Conservation (phyloP, 2,113 vertebrate genomes). For the Spea bombifrons region DNA sequence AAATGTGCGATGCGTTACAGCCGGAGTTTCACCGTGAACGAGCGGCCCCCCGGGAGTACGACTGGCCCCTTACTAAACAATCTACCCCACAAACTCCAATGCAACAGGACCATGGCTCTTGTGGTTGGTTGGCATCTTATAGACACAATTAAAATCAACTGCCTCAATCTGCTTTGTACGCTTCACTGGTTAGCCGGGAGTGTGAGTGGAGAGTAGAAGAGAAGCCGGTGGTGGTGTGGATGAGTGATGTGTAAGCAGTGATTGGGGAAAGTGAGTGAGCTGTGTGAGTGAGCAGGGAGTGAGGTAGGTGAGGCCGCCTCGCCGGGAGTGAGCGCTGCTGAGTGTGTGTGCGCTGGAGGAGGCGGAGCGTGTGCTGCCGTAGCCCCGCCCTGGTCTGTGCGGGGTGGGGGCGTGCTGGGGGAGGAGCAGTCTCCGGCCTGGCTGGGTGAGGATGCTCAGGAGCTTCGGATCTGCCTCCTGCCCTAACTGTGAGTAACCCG, state of each 20-base stretch:
- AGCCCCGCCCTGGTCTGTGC: too few species aligned
- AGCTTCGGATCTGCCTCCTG: background rate
- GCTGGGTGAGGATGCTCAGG: background rate
- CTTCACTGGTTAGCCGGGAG: too few species aligned
- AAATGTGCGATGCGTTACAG: too few species aligned
- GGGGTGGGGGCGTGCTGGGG: background rate
- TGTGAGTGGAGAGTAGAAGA: background rate
- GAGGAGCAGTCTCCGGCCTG: background rate
- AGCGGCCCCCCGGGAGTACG: too few species aligned
- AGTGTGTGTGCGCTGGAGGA: background rate
- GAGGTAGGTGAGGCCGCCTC: background rate
- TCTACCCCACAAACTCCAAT: too few species aligned
- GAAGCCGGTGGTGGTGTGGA: background rate
- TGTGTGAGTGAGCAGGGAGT: background rate
- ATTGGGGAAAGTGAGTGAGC: background rate
- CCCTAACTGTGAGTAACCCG: slow-evolving; percentile 5
- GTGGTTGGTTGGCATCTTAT: too few species aligned
- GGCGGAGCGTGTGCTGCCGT: background rate
- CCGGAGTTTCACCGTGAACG: too few species aligned
- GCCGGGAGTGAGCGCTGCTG: background rate
- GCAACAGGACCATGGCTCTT: too few species aligned
- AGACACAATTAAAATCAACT: too few species aligned
- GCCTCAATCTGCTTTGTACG: too few species aligned
- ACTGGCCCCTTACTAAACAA: too few species aligned
- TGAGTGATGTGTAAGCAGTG: background rate